Evolutionary conservation across 1,140 invertebrate species (phyloP).

Genomic region (Trinorchestia longiramus): DNA sequence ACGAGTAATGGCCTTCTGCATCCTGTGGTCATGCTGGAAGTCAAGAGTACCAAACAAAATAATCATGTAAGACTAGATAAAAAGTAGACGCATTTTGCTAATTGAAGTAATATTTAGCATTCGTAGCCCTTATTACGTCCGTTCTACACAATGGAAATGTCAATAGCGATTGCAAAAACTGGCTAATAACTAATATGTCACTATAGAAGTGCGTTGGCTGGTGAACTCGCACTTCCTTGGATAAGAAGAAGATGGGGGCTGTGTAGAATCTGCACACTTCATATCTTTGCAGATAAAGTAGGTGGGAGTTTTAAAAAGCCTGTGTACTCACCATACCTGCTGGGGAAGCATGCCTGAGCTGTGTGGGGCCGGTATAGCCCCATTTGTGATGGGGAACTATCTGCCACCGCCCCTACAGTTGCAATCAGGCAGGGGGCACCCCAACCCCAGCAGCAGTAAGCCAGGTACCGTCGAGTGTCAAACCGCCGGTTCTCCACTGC

Average conservation of each 20-base stretch:
- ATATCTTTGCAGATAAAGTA: background rate
- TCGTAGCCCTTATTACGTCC: no score
- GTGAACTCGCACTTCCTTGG: no score
- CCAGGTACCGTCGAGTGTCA: background rate
- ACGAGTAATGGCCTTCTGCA: no score
- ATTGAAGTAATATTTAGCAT: no score
- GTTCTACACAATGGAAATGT: no score
- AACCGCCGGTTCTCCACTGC: constrained; percentile 14
- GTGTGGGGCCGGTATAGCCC: constrained; percentile 4
- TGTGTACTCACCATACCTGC: background rate
- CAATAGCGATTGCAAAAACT: no score
- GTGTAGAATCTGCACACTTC: background rate
- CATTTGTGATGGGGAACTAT: background rate
- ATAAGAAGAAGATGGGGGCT: background rate
- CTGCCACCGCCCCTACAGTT: background rate
- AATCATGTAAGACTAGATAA: no score
- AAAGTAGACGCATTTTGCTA: no score
- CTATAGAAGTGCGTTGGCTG: no score
- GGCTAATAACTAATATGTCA: no score
- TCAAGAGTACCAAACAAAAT: no score
- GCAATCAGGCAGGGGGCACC: background rate
- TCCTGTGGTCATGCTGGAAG: no score
- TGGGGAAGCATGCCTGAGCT: background rate
- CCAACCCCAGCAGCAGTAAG: constrained; percentile 1
- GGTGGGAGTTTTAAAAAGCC: background rate